Evolutionary conservation across 2,797 vertebrate species (phyloP).

Genomic region (Lophotriccus pileatus): DNA sequence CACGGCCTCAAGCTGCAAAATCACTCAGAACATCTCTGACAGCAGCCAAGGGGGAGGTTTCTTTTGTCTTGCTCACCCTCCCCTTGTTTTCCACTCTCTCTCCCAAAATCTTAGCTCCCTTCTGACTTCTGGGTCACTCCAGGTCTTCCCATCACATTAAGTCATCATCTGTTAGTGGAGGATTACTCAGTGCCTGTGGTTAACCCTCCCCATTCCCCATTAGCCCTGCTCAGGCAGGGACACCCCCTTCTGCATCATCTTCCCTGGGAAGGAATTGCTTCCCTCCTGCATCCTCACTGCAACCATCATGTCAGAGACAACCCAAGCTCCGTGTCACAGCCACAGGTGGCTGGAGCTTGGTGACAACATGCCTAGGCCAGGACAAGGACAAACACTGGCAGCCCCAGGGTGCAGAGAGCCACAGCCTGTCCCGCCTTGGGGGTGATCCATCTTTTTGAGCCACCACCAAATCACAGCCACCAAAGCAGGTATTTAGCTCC

Average conservation of each 20-base stretch:
- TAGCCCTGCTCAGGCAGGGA: neutral
- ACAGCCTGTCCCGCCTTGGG: neutral
- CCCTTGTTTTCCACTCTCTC: neutral
- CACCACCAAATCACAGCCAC: neutral
- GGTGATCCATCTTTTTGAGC: neutral
- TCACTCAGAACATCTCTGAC: neutral
- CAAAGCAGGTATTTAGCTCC: neutral
- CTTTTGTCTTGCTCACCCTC: neutral
- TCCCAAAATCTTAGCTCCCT: neutral
- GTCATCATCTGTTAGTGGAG: neutral
- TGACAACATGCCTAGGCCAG: accelerated
- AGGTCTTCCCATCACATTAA: neutral
- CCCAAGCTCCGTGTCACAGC: neutral
- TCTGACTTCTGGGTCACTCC: neutral
- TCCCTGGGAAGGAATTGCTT: neutral
- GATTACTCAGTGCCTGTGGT: neutral
- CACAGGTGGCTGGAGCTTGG: neutral
- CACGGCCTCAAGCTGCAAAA: neutral
- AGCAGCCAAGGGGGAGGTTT: neutral
- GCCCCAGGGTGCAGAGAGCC: neutral
- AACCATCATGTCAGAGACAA: neutral
- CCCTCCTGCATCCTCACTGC: neutral
- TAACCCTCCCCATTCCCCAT: neutral
- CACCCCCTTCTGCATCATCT: neutral
- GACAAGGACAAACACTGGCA: neutral